These are phyloP conservation scores for Potorous gilbertii DNA, from an alignment of 2,797 vertebrate species.

Conservation along the genomic window DNA sequence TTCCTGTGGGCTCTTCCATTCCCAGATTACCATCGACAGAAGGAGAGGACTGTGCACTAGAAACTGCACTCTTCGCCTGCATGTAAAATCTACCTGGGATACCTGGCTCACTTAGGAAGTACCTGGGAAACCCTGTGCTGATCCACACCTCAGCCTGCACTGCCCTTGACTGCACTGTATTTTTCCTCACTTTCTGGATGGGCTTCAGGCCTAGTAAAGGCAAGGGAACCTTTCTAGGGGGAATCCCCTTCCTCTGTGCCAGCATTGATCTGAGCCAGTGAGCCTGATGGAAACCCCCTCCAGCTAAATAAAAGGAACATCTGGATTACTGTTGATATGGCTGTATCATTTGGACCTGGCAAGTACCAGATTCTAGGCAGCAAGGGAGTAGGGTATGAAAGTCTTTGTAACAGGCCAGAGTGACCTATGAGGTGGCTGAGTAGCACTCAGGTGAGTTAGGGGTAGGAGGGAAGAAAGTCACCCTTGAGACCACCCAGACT, in stretches of 20 bases:
- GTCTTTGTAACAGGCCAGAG: not conserved
- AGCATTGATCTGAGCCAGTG: conserved; percentile 25
- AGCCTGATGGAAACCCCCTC: conserved; percentile 48
- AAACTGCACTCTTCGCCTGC: conserved; percentile 20
- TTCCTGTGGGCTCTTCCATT: conserved; percentile 52
- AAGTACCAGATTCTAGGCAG: conserved; percentile 29
- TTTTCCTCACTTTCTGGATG: conserved; percentile 57
- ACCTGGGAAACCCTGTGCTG: not conserved
- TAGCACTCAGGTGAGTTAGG: not conserved
- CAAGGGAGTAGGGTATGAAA: conserved; percentile 3
- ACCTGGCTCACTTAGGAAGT: conserved; percentile 48
- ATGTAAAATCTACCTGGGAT: conserved; percentile 69
- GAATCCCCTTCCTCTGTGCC: conserved; percentile 21
- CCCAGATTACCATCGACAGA: conserved; percentile 97
- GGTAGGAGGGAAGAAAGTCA: too few relatives aligned
- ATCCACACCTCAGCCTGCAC: not conserved
- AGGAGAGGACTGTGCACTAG: conserved; percentile 98
- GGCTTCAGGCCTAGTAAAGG: not conserved
- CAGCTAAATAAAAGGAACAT: conserved; percentile 80
- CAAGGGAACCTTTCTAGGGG: not conserved
- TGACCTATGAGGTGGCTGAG: not conserved
- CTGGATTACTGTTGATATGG: conserved; percentile 61
- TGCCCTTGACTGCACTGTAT: conserved; percentile 30
- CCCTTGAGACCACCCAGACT: too few relatives aligned
- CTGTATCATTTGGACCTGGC: conserved; percentile 56